Evolutionary conservation across 2,888 invertebrate genomes (phyloP).

Genomic region (Tachina fera): DNA sequence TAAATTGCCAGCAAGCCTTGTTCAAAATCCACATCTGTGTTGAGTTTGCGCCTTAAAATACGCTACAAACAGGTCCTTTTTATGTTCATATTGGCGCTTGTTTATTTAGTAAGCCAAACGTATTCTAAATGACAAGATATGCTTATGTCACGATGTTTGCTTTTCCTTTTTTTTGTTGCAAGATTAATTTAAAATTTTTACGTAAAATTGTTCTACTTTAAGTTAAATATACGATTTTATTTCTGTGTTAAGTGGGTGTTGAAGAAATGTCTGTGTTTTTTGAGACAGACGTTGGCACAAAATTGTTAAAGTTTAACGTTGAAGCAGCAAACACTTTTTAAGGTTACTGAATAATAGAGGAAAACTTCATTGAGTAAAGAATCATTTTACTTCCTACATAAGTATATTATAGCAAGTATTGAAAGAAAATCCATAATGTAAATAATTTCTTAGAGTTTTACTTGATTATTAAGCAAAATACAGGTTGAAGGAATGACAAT

Average conservation of each 20-base stretch:
- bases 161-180: background rate
- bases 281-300: background rate
- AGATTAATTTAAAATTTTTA: background rate
- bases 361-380: background rate
- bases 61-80: slow-evolving; percentile 39
- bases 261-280: background rate
- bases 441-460: background rate
- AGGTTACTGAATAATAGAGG: background rate
- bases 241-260: slow-evolving; percentile 36
- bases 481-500: too few relatives aligned
- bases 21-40: slow-evolving; percentile 55
- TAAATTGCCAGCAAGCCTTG: slow-evolving; percentile 4
- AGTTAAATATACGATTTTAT: slow-evolving; percentile 4
- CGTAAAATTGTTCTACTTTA: slow-evolving; percentile 54
- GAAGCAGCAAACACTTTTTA: background rate
- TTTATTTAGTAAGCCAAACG: slow-evolving; percentile 51
- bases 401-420: background rate
- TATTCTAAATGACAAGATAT: slow-evolving; percentile 21
- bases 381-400: background rate
- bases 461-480: background rate
- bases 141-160: background rate
- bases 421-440: slow-evolving; percentile 18
- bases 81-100: background rate
- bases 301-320: slow-evolving; percentile 5
- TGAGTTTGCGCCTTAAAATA: slow-evolving; percentile 60